These are phyloP conservation scores for Melipona beecheii DNA, from an alignment of 2,888 invertebrate genomes.

Conservation along the genomic window DNA sequence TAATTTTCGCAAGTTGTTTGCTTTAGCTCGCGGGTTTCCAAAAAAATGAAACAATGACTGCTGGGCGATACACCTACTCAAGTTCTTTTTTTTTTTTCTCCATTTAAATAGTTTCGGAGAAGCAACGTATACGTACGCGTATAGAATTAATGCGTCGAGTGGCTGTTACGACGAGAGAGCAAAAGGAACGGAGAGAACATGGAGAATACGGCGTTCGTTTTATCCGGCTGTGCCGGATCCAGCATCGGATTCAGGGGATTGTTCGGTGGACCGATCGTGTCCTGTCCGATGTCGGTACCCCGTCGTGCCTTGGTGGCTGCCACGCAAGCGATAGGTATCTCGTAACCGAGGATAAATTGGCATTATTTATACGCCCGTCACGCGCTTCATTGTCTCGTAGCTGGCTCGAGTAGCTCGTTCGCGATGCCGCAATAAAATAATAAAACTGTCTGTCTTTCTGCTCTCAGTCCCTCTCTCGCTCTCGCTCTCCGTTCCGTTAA, in stretches of 20 bases:
- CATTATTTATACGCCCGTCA: constrained; percentile 81
- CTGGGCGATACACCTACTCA: too few species aligned
- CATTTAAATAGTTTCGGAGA: neutral
- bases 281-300: constrained; percentile 61
- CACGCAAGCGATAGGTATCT: constrained; percentile 77
- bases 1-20: too few species aligned
- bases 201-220: constrained; percentile 41
- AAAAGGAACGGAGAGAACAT: constrained; percentile 1
- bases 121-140: neutral
- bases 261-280: constrained; percentile 60
- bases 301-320: constrained; percentile 63
- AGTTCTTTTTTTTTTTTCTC: too few species aligned
- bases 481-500: neutral
- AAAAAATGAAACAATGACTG: too few species aligned
- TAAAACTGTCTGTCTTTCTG: constrained; percentile 67
- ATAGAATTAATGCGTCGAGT: constrained; percentile 37
- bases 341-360: constrained; percentile 78
- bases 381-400: constrained; percentile 78
- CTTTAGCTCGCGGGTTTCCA: too few species aligned
- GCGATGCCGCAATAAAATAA: constrained; percentile 74
- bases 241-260: constrained; percentile 49
- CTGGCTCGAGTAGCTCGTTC: constrained; percentile 66
- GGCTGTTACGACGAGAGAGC: constrained; percentile 1
- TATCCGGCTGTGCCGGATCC: constrained; percentile 51
- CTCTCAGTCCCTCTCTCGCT: neutral